Percentiles rank a stretch among this genome's conserved stretches.
These are phyloP conservation scores for Magallana nippona DNA, from an alignment of 2,888 invertebrate species.

Conservation along the genomic window DNA sequence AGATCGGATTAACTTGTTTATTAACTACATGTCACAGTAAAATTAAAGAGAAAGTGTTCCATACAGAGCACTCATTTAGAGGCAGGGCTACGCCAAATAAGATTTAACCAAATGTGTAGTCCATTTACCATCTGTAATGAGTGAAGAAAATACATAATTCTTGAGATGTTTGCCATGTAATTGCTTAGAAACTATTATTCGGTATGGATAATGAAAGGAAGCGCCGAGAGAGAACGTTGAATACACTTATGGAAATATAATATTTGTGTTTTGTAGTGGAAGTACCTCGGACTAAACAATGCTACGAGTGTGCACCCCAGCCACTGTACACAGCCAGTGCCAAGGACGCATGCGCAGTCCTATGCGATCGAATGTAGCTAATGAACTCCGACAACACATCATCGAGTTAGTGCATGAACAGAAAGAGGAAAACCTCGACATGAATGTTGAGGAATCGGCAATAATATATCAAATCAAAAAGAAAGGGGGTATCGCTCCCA, in stretches of 20 bases:
- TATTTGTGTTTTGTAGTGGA: slow-evolving; percentile 10
- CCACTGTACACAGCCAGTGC: slow-evolving; percentile 38
- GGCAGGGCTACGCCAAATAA: not conserved
- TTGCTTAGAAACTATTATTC: too few relatives aligned
- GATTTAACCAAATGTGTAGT: not conserved
- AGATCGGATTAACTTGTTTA: slow-evolving; percentile 31
- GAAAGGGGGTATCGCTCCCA: slow-evolving; percentile 46
- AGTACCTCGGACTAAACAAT: slow-evolving; percentile 35
- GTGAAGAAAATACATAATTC: too few relatives aligned
- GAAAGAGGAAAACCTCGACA: slow-evolving; percentile 33
- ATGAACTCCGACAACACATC: slow-evolving; percentile 47
- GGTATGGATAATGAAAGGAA: too few relatives aligned
- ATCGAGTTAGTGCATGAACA: slow-evolving; percentile 47
- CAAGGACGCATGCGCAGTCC: slow-evolving; percentile 43
- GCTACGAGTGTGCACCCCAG: slow-evolving; percentile 49
- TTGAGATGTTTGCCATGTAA: too few relatives aligned
- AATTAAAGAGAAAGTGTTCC: slow-evolving; percentile 9
- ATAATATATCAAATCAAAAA: slow-evolving; percentile 49
- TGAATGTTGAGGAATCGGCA: slow-evolving; percentile 37
- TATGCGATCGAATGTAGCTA: slow-evolving; percentile 39
- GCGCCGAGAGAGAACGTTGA: too few relatives aligned
- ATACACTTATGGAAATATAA: not conserved
- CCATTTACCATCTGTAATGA: not conserved
- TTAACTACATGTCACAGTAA: slow-evolving; percentile 9
- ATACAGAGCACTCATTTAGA: not conserved